Percentiles rank a stretch among this genome's conserved stretches.
These are phyloP conservation scores for Andrena praecox DNA, from an alignment of 2,888 invertebrate species.

Conservation along the genomic window DNA sequence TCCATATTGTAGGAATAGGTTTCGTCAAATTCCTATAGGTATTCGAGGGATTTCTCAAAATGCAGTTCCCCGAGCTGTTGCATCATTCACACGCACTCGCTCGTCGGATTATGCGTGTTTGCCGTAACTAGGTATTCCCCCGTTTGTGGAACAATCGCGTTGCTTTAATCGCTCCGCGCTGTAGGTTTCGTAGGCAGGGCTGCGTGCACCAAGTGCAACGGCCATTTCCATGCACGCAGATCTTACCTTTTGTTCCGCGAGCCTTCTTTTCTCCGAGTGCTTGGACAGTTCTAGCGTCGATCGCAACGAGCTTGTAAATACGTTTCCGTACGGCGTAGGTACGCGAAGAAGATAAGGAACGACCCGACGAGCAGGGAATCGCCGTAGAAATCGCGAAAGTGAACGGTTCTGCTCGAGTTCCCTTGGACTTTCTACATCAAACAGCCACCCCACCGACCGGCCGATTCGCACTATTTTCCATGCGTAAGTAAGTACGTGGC, in stretches of 20 bases:
- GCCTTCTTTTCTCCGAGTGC: not conserved
- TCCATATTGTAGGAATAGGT: too few species aligned
- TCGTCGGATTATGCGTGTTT: slow-evolving; percentile 23
- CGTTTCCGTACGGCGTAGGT: not conserved
- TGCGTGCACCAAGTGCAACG: slow-evolving; percentile 7
- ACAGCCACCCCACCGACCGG: slow-evolving; percentile 16
- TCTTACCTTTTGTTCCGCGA: slow-evolving; percentile 17
- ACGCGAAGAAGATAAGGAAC: not conserved
- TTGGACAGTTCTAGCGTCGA: too few species aligned
- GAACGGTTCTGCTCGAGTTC: slow-evolving; percentile 51
- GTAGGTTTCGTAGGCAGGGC: slow-evolving; percentile 38
- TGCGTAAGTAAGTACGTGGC: not conserved
- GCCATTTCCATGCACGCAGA: slow-evolving; percentile 42
- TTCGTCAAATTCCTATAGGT: too few species aligned
- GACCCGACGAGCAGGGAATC: slow-evolving; percentile 7
- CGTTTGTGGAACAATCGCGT: slow-evolving; percentile 37
- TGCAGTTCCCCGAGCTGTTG: too few species aligned
- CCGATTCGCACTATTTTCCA: slow-evolving; percentile 49
- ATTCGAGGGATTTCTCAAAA: too few species aligned
- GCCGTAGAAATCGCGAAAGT: slow-evolving; percentile 53
- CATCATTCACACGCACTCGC: not conserved
- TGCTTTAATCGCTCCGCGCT: slow-evolving; percentile 29
- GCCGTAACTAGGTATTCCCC: slow-evolving; percentile 9
- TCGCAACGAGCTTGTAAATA: not conserved
- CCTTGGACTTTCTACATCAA: slow-evolving; percentile 51